Evolutionary conservation across 2,888 invertebrate genomes (phyloP), one percentile per base, ranked within the genome.

Genomic region (Mycogona germanica): DNA sequence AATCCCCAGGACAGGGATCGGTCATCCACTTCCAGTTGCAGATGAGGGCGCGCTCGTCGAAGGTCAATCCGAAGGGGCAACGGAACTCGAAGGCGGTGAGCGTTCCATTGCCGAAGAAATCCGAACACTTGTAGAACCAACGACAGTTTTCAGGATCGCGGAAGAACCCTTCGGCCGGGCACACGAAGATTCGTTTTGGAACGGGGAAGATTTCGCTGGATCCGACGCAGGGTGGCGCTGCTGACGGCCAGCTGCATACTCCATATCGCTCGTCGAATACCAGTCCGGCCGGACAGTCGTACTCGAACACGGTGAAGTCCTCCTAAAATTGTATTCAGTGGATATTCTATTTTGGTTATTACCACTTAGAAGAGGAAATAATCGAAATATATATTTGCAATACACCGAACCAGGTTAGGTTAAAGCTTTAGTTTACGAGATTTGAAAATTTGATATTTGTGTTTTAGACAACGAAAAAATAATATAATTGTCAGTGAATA

Each of bases 1-100:
- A 21, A 6, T 38, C 38, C 9, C 28, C 38, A 3, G 30, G 38
- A 60, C 81, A 81, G 9, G 73, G 74, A 0, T 79, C 78, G 23
- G 85, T 84, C 52, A 80, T 65, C 84, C 84, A 85, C 0, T 84
- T 81, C 85, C 85, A 86, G 68, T 85, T 84, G 65, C 86, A 86
- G 55, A 80, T 73, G 2, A 83, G 73, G 26, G 76, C 74, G 0
- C 72, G 73, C 48, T 83, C 80, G 64, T 86, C 84, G 67, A 84
- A 86, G 5, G 82, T 83, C 19, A 86, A 73, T 0, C 84, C 84
- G 66, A 81, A 85, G 0, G 86, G 86, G 64, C 85, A 86, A 48
- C 83, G 78, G 72, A 86, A 86, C 72, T 86, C 85, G 69, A 84
- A 86, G 0, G 84, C 82, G 1, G 79, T 77, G 58, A 74, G 64